Base-by-base conservation (phyloP, 1,140 invertebrate genomes). In the Pectinophora gossypiella region DNA sequence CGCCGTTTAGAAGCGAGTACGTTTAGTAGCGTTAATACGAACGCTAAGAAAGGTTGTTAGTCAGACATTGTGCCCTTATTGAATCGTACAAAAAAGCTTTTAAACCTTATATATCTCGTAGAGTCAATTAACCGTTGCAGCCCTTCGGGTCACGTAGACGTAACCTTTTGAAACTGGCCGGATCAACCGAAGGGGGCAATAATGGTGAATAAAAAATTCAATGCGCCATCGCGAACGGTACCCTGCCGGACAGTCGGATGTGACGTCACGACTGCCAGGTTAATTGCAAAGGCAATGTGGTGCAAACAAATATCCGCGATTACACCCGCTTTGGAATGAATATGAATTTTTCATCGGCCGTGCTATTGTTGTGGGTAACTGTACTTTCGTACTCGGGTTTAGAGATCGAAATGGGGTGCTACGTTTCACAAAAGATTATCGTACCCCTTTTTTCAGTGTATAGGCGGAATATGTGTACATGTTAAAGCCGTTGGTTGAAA, bases 131-230 rank as follows among this genome's bases (percentile, higher is more conserved):
- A 56, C 55, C 47, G 46, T 50, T 53, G 55, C 58, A 54, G 61
- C 67, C 58, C 60, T 65, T 49, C 46, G 52, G 27, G 68, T 59
- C 54, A 49, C 43, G 47, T 45, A 9, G 20, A 43, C 15, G 20
- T 22, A 47, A 22, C 18, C 43, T 47, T 46, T 27, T 42, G 63
- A 54, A 76, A 59, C 60, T 56, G 70, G 73, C 71, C 76, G 76
- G 77, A 79, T 65, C 66, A 66, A 54, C 51, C 76, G 59, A 53
- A 52, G 52, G 61, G 62, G 69, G 69, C 61, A 72, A 72, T 74
- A 81, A 84, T 81, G 51, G 67, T 40, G 57, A 52, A 81, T 81
- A 80, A 84, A 84, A 78, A 80, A 81, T 84, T 81, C 77, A 80
- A 54, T 22, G 59, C 58, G 56, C 44, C 48, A 44, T 56, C 51